Percentiles rank a stretch among this genome's conserved stretches.
These are phyloP conservation scores for Megalurothrips usitatus DNA, from an alignment of 2,888 invertebrate genomes.

Conservation along the genomic window DNA sequence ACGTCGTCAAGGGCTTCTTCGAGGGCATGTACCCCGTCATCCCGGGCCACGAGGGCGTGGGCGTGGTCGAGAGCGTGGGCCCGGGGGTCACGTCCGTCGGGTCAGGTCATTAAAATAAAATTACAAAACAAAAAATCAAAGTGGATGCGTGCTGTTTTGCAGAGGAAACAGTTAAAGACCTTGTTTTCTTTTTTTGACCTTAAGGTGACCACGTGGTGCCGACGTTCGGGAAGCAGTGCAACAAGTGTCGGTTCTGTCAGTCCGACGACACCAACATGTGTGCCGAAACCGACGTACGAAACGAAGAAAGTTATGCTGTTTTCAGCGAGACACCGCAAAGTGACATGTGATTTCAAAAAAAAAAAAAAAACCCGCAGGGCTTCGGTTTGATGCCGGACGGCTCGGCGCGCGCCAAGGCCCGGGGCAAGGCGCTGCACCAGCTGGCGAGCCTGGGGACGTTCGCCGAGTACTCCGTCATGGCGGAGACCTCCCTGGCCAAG, in stretches of 20 bases:
- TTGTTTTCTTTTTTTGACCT: not conserved
- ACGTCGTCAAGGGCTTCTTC: constrained; percentile 48
- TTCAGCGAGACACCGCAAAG: not conserved
- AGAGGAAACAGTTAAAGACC: no score
- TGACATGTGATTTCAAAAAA: no score
- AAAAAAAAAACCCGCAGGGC: no score
- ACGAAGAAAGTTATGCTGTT: not conserved
- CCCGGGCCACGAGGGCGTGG: constrained; percentile 57
- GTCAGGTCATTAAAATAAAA: constrained; percentile 41
- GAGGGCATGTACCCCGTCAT: constrained; percentile 53
- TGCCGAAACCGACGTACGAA: not conserved
- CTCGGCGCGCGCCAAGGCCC: not conserved
- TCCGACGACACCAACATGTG: constrained; percentile 8
- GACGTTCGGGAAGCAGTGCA: not conserved
- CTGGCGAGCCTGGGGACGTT: constrained; percentile 27
- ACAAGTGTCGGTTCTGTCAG: not conserved
- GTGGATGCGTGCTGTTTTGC: no score
- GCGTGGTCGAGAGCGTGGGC: constrained; percentile 58
- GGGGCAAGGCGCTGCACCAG: constrained; percentile 27
- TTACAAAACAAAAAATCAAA: no score
- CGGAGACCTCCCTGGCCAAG: constrained; percentile 38
- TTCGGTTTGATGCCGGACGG: constrained; percentile 25
- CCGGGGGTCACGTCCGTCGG: constrained; percentile 52
- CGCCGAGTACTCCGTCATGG: constrained; percentile 28
- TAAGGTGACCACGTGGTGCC: not conserved